These are phyloP conservation scores for Stenodema calcarata DNA, from an alignment of 2,888 invertebrate species.

Conservation along the genomic window DNA sequence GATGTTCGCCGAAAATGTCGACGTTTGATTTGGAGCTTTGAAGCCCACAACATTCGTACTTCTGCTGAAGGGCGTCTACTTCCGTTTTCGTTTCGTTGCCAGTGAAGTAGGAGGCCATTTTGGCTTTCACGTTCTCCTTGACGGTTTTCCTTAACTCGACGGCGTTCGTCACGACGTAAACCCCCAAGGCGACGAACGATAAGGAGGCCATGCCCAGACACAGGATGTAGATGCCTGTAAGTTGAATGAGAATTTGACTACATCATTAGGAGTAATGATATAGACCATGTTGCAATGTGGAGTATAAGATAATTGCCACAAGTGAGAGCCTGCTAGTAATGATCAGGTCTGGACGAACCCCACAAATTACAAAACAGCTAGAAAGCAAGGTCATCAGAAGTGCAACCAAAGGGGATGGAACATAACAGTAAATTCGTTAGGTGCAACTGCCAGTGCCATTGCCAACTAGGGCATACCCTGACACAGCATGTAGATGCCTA, in stretches of 20 bases:
- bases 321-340: too few species aligned
- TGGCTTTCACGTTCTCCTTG: background rate
- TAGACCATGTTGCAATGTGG: too few species aligned
- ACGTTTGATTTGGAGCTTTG: background rate
- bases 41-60: background rate
- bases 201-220: background rate
- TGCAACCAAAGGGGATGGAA: too few species aligned
- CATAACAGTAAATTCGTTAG: too few species aligned
- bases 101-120: background rate
- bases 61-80: background rate
- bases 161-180: background rate
- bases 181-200: background rate
- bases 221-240: background rate
- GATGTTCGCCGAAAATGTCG: background rate
- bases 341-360: too few species aligned
- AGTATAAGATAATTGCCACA: too few species aligned
- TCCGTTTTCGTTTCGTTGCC: background rate
- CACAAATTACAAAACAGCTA: too few species aligned
- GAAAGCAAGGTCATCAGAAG: too few species aligned
- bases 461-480: too few species aligned
- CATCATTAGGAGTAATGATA: too few species aligned
- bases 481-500: too few species aligned
- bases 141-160: background rate
- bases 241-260: background rate
- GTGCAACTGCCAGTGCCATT: too few species aligned